These are phyloP conservation scores for Drosophila melanosoma DNA, from an alignment of 2,888 invertebrate species.

Conservation along the genomic window DNA sequence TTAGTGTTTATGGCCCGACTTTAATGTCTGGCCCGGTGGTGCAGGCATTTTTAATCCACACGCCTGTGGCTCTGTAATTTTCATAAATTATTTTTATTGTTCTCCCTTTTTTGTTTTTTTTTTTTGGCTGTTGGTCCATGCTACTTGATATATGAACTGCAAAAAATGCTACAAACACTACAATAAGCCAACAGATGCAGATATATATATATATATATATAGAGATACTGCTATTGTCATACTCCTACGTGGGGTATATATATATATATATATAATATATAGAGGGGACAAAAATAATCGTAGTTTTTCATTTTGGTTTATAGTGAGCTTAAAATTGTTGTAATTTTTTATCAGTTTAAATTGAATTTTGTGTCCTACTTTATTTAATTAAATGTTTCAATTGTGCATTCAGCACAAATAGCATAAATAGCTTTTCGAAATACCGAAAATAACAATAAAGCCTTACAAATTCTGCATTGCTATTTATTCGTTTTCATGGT, in stretches of 20 bases:
- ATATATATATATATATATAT: constrained; percentile 16
- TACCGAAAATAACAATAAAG: not conserved
- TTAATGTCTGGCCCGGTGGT: constrained; percentile 55
- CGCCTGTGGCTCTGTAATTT: constrained; percentile 81
- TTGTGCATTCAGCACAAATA: constrained; percentile 26
- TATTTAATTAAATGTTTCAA: constrained; percentile 47
- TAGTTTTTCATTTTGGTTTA: constrained; percentile 7
- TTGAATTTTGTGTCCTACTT: constrained; percentile 33
- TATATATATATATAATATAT: constrained; percentile 5
- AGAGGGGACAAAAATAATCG: not conserved
- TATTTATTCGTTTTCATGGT: not conserved
- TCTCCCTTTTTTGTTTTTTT: constrained; percentile 29
- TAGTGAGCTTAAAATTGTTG: constrained; percentile 32
- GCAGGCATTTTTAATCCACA: constrained; percentile 74
- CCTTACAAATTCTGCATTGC: not conserved
- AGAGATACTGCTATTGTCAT: constrained; percentile 10
- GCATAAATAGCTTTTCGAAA: constrained; percentile 18
- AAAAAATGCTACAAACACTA: constrained; percentile 48
- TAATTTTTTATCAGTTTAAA: constrained; percentile 19
- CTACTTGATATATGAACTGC: constrained; percentile 77
- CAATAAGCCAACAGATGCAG: constrained; percentile 8
- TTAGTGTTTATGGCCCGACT: constrained; percentile 71
- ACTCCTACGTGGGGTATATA: not conserved
- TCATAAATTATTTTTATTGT: constrained; percentile 83
- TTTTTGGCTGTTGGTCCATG: constrained; percentile 14